phyloP scores from a whole-genome alignment of 2,888 invertebrate species.

The Acanthopleura granulata region DNA sequence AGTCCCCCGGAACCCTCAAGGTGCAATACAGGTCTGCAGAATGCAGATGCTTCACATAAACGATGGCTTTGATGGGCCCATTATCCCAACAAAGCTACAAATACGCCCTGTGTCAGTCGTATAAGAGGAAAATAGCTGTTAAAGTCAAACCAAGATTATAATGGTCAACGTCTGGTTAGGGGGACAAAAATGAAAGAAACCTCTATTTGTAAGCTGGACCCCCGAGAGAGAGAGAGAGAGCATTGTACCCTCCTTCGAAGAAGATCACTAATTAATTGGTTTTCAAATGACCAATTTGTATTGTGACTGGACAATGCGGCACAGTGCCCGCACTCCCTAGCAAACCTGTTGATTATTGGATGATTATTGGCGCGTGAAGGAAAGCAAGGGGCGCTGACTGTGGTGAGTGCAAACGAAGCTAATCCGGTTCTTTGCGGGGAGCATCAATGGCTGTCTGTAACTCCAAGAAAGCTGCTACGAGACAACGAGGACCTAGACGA shows the following conservation, averaged over 20 bases:
- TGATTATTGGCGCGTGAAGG: conserved; percentile 12
- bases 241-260: not conserved
- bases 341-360: conserved; percentile 14
- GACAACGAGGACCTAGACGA: not conserved
- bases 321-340: not conserved
- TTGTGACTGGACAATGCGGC: conserved; percentile 3
- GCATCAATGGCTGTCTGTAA: not conserved
- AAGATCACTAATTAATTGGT: conserved; percentile 17
- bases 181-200: too few relatives aligned
- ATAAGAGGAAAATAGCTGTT: not conserved
- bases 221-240: not conserved
- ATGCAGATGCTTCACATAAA: too few relatives aligned
- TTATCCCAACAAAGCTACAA: too few relatives aligned
- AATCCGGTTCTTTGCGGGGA: not conserved
- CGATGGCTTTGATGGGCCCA: too few relatives aligned
- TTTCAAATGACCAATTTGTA: conserved; percentile 20
- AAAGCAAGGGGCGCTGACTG: not conserved
- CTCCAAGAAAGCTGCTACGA: too few relatives aligned
- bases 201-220: not conserved
- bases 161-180: not conserved
- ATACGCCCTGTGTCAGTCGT: not conserved
- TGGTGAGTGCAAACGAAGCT: conserved; percentile 3
- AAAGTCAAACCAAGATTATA: not conserved
- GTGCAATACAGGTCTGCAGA: too few relatives aligned
- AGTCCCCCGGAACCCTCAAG: too few relatives aligned